Conservation (phyloP, 2,888 invertebrate genomes). For the Phortica okadai region DNA sequence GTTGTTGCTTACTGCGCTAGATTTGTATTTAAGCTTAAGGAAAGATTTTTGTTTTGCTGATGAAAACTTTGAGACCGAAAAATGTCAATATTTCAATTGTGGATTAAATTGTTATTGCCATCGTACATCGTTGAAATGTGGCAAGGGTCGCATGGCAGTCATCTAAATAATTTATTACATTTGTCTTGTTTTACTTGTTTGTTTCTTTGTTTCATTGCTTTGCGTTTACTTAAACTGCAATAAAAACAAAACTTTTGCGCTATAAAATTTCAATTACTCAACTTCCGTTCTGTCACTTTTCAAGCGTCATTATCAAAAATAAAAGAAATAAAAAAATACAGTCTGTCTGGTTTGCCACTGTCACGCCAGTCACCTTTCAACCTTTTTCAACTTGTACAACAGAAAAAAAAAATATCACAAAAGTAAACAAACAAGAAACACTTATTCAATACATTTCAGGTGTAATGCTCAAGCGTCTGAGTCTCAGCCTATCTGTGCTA, state of each 20-base stretch:
- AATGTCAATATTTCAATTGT: conserved; percentile 14
- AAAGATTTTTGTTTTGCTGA: conserved; percentile 6
- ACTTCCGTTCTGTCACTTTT: neutral
- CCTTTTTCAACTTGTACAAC: neutral
- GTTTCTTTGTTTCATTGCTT: neutral
- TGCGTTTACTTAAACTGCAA: neutral
- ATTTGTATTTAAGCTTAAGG: conserved; percentile 6
- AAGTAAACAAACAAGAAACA: neutral
- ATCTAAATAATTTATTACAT: neutral
- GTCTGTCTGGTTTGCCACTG: conserved; percentile 19
- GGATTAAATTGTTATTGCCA: conserved; percentile 21
- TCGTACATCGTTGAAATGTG: neutral
- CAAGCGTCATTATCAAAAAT: neutral
- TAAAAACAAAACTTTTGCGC: neutral
- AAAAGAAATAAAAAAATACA: neutral
- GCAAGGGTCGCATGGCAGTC: neutral
- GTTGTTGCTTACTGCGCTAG: neutral
- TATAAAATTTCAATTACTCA: conserved; percentile 32
- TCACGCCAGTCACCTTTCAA: conserved; percentile 33
- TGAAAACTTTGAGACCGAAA: neutral
- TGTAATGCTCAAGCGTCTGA: conserved; percentile 4
- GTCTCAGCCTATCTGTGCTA: neutral
- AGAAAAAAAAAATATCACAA: too few species aligned
- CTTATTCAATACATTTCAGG: conserved; percentile 20
- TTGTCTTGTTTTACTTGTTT: neutral